phyloP scores from a whole-genome alignment of 2,113 vertebrate genomes.

The Triplophysa siluroides region DNA sequence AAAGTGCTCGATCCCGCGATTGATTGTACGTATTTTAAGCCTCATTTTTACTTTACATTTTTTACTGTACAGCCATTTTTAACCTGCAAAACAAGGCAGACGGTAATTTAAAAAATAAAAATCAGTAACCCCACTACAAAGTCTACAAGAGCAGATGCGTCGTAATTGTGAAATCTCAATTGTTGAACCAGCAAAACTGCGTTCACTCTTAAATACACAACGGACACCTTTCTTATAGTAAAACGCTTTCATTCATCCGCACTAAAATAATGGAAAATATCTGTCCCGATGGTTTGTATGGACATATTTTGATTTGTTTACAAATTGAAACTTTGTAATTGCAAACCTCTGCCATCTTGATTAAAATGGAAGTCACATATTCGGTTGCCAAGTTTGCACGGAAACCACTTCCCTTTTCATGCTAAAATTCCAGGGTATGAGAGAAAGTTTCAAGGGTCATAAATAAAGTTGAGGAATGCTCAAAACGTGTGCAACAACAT shows the following conservation, averaged over 20 bases:
- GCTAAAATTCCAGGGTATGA: constrained; percentile 37
- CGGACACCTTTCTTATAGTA: neutral
- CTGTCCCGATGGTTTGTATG: neutral
- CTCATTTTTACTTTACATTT: constrained; percentile 14
- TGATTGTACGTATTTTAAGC: constrained; percentile 57
- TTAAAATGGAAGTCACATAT: constrained; percentile 3
- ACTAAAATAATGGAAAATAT: constrained; percentile 16
- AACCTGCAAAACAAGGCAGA: constrained; percentile 2
- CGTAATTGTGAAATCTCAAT: neutral
- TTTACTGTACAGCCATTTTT: constrained; percentile 31
- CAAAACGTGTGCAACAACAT: constrained; percentile 49
- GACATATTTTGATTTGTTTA: constrained; percentile 2
- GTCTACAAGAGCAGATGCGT: constrained; percentile 6
- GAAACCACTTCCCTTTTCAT: constrained; percentile 44
- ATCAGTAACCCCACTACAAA: neutral
- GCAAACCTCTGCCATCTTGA: constrained; percentile 22
- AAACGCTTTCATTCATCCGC: neutral
- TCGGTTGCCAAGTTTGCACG: constrained; percentile 27
- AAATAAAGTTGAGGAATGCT: constrained; percentile 32
- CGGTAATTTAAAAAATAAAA: neutral
- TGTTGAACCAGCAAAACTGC: neutral
- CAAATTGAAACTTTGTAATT: neutral
- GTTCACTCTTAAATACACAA: neutral
- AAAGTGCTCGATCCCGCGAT: constrained; percentile 51
- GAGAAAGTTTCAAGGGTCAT: neutral